Conservation (phyloP, 2,113 vertebrate genomes). For the Calonectris borealis region DNA sequence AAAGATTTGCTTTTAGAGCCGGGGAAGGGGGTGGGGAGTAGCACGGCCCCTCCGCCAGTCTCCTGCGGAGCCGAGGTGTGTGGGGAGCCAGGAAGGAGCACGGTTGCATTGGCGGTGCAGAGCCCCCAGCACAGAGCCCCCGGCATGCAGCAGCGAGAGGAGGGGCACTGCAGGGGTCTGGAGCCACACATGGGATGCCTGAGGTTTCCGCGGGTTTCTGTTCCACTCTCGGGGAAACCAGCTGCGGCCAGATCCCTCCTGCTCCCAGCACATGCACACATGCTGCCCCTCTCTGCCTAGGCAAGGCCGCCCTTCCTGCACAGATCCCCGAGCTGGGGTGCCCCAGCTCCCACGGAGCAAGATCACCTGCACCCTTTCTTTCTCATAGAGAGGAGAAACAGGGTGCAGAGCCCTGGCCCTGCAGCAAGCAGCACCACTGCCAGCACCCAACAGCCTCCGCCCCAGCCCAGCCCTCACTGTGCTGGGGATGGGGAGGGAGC, state of each 20-base stretch:
- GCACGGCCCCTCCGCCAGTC: not conserved
- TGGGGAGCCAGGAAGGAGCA: not conserved
- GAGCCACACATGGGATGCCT: not conserved
- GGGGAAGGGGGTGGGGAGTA: slow-evolving; percentile 36
- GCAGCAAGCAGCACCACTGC: not conserved
- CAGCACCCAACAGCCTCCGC: not conserved
- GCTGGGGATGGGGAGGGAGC: not conserved
- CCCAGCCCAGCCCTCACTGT: not conserved
- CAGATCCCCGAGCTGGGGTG: accelerated
- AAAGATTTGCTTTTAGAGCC: slow-evolving; percentile 57
- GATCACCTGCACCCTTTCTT: not conserved
- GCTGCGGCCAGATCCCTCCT: not conserved
- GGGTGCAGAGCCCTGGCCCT: not conserved
- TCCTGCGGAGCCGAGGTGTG: slow-evolving; percentile 17
- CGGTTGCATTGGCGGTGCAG: not conserved
- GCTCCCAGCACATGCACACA: not conserved
- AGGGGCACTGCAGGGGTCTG: not conserved
- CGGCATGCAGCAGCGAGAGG: accelerated
- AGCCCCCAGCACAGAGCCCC: not conserved
- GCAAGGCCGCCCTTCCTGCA: not conserved
- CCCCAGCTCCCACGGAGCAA: not conserved
- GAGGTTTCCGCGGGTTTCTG: not conserved
- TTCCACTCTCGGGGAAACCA: not conserved
- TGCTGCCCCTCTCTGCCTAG: not conserved
- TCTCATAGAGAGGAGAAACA: accelerated